These are phyloP conservation scores for Cyclargus thomasi DNA, from an alignment of 1,140 invertebrate genomes.

Conservation along the genomic window DNA sequence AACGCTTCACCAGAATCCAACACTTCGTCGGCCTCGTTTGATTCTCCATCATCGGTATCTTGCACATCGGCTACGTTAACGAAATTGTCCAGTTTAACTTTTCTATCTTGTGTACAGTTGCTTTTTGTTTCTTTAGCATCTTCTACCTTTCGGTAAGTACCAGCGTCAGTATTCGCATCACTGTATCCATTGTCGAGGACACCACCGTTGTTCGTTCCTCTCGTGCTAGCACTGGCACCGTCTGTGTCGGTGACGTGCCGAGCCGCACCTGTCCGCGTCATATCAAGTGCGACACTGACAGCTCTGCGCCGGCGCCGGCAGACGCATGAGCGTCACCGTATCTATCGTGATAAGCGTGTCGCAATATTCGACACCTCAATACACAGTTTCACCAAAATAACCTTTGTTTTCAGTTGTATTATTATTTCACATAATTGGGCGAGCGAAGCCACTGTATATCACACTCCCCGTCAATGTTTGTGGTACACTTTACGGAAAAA, in stretches of 20 bases:
- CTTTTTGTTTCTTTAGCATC: background rate
- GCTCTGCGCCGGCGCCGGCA: background rate
- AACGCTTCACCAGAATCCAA: constrained; percentile 34
- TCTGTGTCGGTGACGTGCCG: background rate
- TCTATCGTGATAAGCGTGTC: background rate
- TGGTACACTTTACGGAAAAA: too few species aligned
- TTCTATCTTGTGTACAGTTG: background rate
- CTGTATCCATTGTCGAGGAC: background rate
- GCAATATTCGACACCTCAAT: background rate
- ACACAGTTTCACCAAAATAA: background rate
- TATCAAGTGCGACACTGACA: background rate
- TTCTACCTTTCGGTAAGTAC: background rate
- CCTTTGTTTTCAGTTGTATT: too few species aligned
- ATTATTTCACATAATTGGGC: too few species aligned
- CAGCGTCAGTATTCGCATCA: background rate
- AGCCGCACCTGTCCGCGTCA: background rate
- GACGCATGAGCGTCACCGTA: background rate
- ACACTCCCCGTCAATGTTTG: too few species aligned
- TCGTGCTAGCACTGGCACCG: background rate
- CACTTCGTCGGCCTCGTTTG: background rate
- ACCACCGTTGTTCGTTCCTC: background rate
- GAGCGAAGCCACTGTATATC: too few species aligned
- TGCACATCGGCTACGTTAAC: background rate
- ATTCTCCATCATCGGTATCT: background rate
- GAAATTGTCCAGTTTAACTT: background rate